These are phyloP conservation scores for Rhagium mordax DNA, from an alignment of 2,888 invertebrate genomes.

Conservation along the genomic window DNA sequence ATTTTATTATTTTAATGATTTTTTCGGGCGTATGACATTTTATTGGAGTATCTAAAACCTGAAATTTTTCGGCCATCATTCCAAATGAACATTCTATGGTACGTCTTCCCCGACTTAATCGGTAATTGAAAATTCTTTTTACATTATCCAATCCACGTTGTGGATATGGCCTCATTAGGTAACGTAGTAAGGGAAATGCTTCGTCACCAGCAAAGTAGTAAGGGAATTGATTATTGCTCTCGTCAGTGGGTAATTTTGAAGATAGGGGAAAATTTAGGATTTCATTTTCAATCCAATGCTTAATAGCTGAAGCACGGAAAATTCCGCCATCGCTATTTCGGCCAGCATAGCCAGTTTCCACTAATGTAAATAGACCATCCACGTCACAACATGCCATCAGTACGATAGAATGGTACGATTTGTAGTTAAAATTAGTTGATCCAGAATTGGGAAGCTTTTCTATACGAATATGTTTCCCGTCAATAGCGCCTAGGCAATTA, in stretches of 20 bases:
- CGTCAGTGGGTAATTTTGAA: background rate
- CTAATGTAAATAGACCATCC: constrained; percentile 58
- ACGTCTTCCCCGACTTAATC: background rate
- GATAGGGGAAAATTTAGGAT: background rate
- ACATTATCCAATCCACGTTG: background rate
- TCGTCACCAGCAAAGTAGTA: background rate
- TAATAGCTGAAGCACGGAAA: background rate
- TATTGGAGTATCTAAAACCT: background rate
- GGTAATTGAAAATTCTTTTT: background rate
- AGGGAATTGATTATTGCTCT: background rate
- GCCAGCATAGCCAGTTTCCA: constrained; percentile 59
- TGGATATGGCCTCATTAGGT: background rate
- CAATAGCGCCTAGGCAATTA: background rate
- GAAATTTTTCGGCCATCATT: background rate
- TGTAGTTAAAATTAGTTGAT: constrained; percentile 51
- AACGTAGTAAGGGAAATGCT: background rate
- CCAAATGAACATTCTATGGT: background rate
- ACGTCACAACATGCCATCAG: constrained; percentile 59
- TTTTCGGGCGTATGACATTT: background rate
- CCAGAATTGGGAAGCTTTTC: constrained; percentile 54
- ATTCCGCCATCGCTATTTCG: constrained; percentile 59
- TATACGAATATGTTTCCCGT: constrained; percentile 44
- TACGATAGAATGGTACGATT: constrained; percentile 57
- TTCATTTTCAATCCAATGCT: background rate
- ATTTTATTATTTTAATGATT: background rate